These are phyloP conservation scores for Lordiphosa andalusiaca DNA, from an alignment of 2,888 invertebrate species.

Conservation along the genomic window DNA sequence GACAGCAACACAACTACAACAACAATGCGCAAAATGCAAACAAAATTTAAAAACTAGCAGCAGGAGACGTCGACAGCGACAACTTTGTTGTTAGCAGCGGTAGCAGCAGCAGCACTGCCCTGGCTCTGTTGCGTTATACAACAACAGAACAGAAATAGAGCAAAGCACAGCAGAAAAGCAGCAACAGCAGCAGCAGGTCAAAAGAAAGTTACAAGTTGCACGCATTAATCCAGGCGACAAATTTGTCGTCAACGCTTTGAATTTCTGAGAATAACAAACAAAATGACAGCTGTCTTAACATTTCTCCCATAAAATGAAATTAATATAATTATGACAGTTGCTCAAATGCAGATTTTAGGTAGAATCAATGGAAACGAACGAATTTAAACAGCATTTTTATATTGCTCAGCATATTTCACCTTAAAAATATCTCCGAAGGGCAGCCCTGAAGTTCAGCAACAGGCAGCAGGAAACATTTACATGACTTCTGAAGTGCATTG, in stretches of 20 bases:
- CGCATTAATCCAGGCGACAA: constrained; percentile 1
- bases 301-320: no score
- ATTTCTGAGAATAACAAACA: no score
- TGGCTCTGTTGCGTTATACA: constrained; percentile 37
- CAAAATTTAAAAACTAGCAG: constrained; percentile 35
- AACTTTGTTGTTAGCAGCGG: constrained; percentile 34
- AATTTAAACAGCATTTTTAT: no score
- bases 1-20: constrained; percentile 27
- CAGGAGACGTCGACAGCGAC: constrained; percentile 18
- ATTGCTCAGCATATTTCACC: no score
- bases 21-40: constrained; percentile 66
- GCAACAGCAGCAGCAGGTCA: constrained; percentile 9
- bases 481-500: no score
- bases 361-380: no score
- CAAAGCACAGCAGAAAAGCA: constrained; percentile 18
- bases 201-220: constrained; percentile 11
- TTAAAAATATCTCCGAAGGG: no score
- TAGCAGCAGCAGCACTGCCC: constrained; percentile 4
- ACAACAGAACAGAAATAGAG: constrained; percentile 24
- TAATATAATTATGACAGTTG: no score
- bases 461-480: no score
- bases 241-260: neutral
- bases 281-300: no score
- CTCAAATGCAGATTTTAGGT: no score
- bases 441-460: no score